These are phyloP conservation scores for Scaptodrosophila latifasciaeformis DNA, from an alignment of 2,888 invertebrate species.

Conservation along the genomic window DNA sequence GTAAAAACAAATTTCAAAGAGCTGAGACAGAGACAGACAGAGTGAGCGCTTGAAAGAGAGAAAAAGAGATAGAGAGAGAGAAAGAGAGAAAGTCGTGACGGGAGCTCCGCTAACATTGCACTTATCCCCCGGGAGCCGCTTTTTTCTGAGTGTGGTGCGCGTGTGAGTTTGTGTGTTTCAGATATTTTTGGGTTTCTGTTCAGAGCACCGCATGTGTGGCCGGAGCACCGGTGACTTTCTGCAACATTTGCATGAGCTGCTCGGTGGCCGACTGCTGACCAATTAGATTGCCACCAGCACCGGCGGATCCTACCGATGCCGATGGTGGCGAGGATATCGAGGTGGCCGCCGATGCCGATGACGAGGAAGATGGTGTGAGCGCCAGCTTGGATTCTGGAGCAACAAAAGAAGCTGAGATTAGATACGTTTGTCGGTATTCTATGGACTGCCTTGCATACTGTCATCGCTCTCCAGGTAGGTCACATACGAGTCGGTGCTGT, in stretches of 20 bases:
- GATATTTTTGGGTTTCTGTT: conserved; percentile 28
- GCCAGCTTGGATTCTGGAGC: conserved; percentile 74
- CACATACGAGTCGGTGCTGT: conserved; percentile 90
- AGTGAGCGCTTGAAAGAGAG: too few relatives aligned
- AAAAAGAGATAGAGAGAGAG: conserved; percentile 9
- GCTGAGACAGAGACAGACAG: conserved; percentile 31
- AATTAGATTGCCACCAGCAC: conserved; percentile 26
- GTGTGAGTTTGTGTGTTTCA: conserved; percentile 17
- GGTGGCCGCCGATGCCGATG: conserved; percentile 64
- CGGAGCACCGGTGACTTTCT: conserved; percentile 69
- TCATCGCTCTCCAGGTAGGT: conserved; percentile 94
- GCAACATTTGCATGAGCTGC: conserved; percentile 73
- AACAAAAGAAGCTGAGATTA: conserved; percentile 75
- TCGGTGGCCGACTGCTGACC: conserved; percentile 71
- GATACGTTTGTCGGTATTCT: conserved; percentile 75
- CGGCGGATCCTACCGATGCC: conserved; percentile 32
- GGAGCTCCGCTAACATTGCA: conserved; percentile 31
- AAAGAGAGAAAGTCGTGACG: conserved; percentile 4
- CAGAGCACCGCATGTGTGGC: conserved; percentile 50
- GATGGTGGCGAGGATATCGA: conserved; percentile 70
- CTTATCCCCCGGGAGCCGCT: conserved; percentile 44
- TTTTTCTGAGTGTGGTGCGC: conserved; percentile 22
- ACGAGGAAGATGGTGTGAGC: conserved; percentile 70
- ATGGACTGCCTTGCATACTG: conserved; percentile 84
- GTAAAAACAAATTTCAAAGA: conserved; percentile 35